A percentile compares a stretch with the other conserved stretches of the same genome.
Evolutionary conservation across 2,797 vertebrate genomes (phyloP).

Genomic region (Petrocephalus schoutedeni): DNA sequence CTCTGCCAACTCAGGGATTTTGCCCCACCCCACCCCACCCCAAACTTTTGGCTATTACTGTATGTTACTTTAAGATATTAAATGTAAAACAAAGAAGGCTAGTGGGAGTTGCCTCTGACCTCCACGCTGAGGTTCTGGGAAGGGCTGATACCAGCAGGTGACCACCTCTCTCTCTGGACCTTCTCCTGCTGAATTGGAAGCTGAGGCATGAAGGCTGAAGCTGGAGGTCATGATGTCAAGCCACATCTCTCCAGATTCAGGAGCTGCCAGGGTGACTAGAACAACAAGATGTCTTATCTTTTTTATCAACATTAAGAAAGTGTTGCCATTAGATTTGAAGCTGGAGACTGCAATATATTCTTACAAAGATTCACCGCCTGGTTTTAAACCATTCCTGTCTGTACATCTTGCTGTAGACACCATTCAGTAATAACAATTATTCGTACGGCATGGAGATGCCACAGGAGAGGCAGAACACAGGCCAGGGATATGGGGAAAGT

Average conservation of each 20-base stretch:
- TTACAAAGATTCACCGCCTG: background rate
- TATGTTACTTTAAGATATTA: background rate
- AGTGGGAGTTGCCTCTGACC: background rate
- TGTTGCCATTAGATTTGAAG: background rate
- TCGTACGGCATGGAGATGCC: background rate
- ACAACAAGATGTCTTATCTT: background rate
- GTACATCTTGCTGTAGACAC: background rate
- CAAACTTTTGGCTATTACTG: background rate
- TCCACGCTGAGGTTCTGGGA: conserved; percentile 9
- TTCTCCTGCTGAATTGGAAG: conserved; percentile 57
- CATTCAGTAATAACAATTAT: background rate
- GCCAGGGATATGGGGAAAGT: background rate
- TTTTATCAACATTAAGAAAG: background rate
- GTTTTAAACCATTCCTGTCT: background rate
- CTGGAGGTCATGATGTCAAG: conserved; percentile 45
- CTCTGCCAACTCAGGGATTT: background rate
- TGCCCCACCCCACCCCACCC: background rate
- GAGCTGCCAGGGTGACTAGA: conserved; percentile 38
- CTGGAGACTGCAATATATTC: background rate
- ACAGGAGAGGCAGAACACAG: background rate
- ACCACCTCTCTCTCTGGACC: conserved; percentile 43
- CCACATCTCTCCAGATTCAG: conserved; percentile 34
- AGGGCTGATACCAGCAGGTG: conserved; percentile 25
- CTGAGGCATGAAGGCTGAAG: conserved; percentile 48
- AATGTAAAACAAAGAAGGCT: background rate